Conservation (phyloP, 2,113 vertebrate genomes). For the Larimichthys polyactis region DNA sequence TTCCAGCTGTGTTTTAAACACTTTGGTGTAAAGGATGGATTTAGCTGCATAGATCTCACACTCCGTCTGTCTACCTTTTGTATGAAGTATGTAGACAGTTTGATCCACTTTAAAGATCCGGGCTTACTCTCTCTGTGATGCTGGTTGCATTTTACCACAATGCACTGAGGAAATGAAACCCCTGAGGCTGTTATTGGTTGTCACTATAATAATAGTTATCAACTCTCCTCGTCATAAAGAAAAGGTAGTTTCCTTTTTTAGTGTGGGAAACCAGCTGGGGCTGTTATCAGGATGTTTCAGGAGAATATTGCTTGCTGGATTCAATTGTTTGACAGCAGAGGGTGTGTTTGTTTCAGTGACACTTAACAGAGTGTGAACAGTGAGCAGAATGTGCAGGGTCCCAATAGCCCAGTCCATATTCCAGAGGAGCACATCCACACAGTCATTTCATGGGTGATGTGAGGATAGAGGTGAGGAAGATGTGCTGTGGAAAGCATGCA, state of each 20-base stretch:
- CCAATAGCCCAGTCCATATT: constrained; percentile 51
- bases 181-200: neutral
- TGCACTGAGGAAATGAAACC: neutral
- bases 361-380: constrained; percentile 50
- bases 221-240: neutral
- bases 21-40: no score
- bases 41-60: no score
- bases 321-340: constrained; percentile 11
- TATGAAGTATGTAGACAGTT: no score
- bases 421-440: constrained; percentile 21
- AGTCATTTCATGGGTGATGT: neutral
- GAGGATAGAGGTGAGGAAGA: neutral
- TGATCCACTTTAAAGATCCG: no score
- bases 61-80: no score
- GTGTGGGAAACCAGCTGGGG: neutral
- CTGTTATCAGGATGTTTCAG: neutral
- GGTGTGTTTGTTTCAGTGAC: constrained; percentile 26
- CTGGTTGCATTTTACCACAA: no score
- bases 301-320: neutral
- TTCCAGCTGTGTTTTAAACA: no score
- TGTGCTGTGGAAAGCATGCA: constrained; percentile 37
- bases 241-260: constrained; percentile 7
- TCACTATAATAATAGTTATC: neutral
- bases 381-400: constrained; percentile 8
- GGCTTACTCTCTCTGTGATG: no score